phyloP scores from a whole-genome alignment of 2,113 vertebrate species.

The Anarrhichthys ocellatus region DNA sequence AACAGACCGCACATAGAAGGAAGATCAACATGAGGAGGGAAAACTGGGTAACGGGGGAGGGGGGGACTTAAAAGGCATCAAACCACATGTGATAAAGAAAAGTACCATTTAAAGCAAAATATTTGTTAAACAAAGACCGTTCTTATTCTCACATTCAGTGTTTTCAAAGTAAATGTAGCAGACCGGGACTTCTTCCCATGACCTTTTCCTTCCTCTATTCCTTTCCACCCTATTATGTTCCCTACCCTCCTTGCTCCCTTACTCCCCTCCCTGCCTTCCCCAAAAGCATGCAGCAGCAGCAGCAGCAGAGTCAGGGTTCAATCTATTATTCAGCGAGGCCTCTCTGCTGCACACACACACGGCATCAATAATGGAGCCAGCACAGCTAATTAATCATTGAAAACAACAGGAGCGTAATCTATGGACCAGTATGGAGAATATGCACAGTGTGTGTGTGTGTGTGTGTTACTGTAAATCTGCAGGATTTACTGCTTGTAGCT shows the following conservation, averaged over 20 bases:
- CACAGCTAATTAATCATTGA: constrained; percentile 57
- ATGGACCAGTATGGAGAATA: constrained; percentile 1
- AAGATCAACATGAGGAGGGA: not conserved
- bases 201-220: not conserved
- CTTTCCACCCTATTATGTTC: not conserved
- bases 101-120: not conserved
- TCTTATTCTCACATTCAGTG: not conserved
- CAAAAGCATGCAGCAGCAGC: not conserved
- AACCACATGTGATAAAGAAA: not conserved
- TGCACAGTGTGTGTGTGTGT: not conserved
- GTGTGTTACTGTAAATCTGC: not conserved
- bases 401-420: constrained; percentile 46
- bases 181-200: not conserved
- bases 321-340: constrained; percentile 63
- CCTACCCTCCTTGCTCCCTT: not conserved
- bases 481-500: not conserved
- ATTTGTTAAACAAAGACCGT: not conserved
- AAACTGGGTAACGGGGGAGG: not conserved
- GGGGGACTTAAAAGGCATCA: not conserved
- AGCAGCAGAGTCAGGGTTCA: constrained; percentile 15
- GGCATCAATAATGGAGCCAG: constrained; percentile 61
- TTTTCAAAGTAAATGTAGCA: not conserved
- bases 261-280: not conserved
- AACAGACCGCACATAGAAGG: too few relatives aligned
- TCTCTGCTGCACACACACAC: constrained; percentile 48